Evolutionary conservation across 2,888 invertebrate genomes (phyloP), one percentile per base, ranked within the genome.

Genomic region (Ochropacha duplaris): DNA sequence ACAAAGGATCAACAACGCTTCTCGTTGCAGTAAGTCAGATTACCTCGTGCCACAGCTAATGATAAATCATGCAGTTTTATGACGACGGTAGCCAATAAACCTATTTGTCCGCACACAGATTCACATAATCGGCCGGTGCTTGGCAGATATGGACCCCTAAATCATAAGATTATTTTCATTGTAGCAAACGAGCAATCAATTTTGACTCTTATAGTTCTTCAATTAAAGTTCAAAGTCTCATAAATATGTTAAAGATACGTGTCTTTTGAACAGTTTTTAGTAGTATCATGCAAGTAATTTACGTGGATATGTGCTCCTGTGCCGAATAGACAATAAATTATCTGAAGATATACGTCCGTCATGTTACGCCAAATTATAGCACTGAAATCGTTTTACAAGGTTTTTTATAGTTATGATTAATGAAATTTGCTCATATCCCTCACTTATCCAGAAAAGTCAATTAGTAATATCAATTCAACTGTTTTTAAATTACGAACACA

Each of bases 31-130:
- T 71, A 71, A 79, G 74, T 70, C 71, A 69, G 71, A 75, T 73
- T 74, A 76, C 72, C 69, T 76, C 19, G 52, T 52, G 52, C 70
- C 69, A 66, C 74, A 70, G 73, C 67, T 69, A 66, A 65, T 73
- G 71, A 81, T 90, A 89, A 90, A 90, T 90, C 87, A 84, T 71
- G 62, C 62, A 69, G 70, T 72, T 91, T 91, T 90, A 91, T 84
- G 79, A 77, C 81, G 78, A 81, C 83, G 83, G 84, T 81, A 86
- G 79, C 80, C 88, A 84, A 86, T 92, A 92, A 92, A 92, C 89
- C 88, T 88, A 89, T 90, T 90, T 89, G 89, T 88, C 81, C 78
- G 76, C 81, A 78, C 83, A 83, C 81, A 82, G 81, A 83, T 87
- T 83, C 86, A 85, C 83, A 88, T 88, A 88, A 88, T 87, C 85